A percentile compares a stretch with the other conserved stretches of the same genome.
Conservation (phyloP, 2,888 invertebrate species). For the Pecten maximus region DNA sequence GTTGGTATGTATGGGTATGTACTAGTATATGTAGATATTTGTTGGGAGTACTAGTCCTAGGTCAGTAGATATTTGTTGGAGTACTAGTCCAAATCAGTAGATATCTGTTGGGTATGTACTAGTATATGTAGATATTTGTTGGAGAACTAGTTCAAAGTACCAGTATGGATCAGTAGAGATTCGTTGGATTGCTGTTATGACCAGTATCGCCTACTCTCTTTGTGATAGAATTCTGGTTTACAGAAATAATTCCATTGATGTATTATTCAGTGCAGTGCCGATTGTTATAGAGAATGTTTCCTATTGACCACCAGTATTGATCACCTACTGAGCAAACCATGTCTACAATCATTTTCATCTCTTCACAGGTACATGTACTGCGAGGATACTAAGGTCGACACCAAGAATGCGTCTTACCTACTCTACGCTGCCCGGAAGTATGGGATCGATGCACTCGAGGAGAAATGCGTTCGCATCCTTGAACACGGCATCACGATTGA, state of each 20-base stretch:
- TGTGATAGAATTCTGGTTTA: neutral
- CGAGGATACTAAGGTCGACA: constrained; percentile 53
- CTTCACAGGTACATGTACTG: constrained; percentile 50
- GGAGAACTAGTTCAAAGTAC: too few relatives aligned
- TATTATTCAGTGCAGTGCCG: neutral
- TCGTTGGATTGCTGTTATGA: too few relatives aligned
- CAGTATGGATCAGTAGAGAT: too few relatives aligned
- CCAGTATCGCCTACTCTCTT: too few relatives aligned
- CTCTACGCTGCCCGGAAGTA: constrained; percentile 64
- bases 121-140: too few relatives aligned
- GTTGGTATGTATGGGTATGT: too few relatives aligned
- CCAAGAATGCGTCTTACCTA: constrained; percentile 48
- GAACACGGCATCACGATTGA: constrained; percentile 59
- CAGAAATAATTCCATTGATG: neutral
- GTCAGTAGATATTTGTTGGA: too few relatives aligned
- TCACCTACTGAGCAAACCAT: neutral
- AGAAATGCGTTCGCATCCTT: constrained; percentile 60
- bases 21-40: too few relatives aligned
- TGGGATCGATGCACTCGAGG: constrained; percentile 56
- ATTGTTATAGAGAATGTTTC: neutral
- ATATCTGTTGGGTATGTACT: too few relatives aligned
- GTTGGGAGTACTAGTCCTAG: too few relatives aligned
- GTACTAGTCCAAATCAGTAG: too few relatives aligned
- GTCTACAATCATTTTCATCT: too few relatives aligned
- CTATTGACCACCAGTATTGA: neutral